Percentiles rank a stretch among this genome's conserved stretches.
Conservation (phyloP, 2,888 invertebrate genomes). For the Drosophila pseudotalamancana region DNA sequence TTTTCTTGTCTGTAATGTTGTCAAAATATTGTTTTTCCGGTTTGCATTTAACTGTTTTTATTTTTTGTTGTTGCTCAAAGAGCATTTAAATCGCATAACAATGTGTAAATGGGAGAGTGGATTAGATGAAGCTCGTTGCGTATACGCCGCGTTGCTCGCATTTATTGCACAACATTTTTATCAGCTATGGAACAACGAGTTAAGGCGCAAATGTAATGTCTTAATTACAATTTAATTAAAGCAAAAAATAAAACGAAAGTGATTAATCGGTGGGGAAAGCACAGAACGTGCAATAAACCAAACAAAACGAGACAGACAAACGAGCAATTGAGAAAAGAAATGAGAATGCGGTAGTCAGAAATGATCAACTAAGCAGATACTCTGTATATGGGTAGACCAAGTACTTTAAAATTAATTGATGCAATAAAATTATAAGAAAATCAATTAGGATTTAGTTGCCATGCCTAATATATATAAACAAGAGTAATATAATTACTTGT, state of each 20-base stretch:
- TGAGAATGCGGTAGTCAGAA: too few relatives aligned
- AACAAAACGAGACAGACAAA: not conserved
- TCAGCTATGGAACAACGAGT: not conserved
- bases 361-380: too few relatives aligned
- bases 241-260: constrained; percentile 28
- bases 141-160: constrained; percentile 10
- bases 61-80: not conserved
- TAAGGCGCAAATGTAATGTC: constrained; percentile 17
- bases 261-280: not conserved
- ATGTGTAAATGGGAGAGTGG: constrained; percentile 3
- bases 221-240: constrained; percentile 66
- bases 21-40: not conserved
- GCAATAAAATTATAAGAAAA: too few relatives aligned
- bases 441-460: too few relatives aligned
- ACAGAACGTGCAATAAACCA: constrained; percentile 1
- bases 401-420: not conserved
- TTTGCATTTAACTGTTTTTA: constrained; percentile 7
- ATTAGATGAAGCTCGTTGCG: constrained; percentile 22
- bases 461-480: too few relatives aligned
- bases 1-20: not conserved
- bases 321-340: constrained; percentile 7
- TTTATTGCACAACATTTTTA: constrained; percentile 16
- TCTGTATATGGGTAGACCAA: not conserved
- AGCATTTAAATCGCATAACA: constrained; percentile 11
- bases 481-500: too few relatives aligned